phyloP scores from a whole-genome alignment of 1,140 invertebrate genomes.

The Drosophila pseudoobscura region DNA sequence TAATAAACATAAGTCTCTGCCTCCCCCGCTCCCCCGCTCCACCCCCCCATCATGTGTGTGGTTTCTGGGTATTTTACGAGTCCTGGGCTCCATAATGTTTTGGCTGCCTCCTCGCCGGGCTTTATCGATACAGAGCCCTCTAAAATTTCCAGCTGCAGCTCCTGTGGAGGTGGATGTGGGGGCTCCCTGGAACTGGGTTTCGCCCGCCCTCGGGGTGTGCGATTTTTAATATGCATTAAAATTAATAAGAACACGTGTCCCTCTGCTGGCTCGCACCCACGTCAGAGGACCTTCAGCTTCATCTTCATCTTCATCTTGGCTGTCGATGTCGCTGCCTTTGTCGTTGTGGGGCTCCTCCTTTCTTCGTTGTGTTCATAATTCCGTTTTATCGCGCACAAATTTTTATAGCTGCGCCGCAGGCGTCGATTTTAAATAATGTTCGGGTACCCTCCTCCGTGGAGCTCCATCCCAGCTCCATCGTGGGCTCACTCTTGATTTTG shows the following conservation, averaged over 20 bases:
- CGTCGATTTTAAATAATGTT: constrained; percentile 74
- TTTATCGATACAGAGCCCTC: constrained; percentile 65
- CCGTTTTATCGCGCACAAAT: constrained; percentile 80
- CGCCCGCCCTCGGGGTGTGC: constrained; percentile 34
- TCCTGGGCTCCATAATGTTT: constrained; percentile 20
- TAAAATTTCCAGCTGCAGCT: constrained; percentile 29
- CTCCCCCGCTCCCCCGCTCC: constrained; percentile 19
- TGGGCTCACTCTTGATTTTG: constrained; percentile 63
- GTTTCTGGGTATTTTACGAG: constrained; percentile 49
- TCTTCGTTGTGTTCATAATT: constrained; percentile 64
- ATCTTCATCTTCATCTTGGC: constrained; percentile 3
- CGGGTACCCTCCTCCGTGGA: constrained; percentile 1
- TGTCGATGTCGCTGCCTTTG: constrained; percentile 7
- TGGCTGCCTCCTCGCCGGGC: constrained; percentile 22
- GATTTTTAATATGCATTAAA: constrained; percentile 82
- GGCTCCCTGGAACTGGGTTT: neutral
- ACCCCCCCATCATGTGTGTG: constrained; percentile 15
- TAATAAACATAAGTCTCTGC: constrained; percentile 76
- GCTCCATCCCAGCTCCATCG: neutral
- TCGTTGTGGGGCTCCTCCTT: constrained; percentile 9
- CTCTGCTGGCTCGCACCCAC: constrained; percentile 31
- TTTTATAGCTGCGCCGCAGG: constrained; percentile 72
- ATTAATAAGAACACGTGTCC: constrained; percentile 81
- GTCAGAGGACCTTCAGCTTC: constrained; percentile 17
- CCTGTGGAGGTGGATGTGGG: no score